These are phyloP conservation scores for Leucophenga varia DNA, from an alignment of 1,140 invertebrate genomes.

Conservation along the genomic window DNA sequence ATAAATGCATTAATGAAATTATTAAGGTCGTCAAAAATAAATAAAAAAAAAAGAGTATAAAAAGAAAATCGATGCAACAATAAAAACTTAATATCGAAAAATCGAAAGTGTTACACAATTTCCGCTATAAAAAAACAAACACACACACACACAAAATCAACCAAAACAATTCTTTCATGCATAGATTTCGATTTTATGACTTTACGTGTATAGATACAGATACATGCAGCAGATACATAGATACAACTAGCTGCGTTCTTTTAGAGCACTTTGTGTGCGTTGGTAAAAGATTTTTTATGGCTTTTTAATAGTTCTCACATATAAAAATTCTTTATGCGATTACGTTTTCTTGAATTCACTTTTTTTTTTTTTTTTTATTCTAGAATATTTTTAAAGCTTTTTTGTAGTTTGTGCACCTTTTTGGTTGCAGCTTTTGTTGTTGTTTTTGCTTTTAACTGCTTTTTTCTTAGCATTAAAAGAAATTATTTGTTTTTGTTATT, in stretches of 20 bases:
- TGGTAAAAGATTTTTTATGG: conserved; percentile 37
- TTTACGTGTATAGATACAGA: conserved; percentile 28
- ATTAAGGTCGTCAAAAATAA: conserved; percentile 31
- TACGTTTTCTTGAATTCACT: background rate
- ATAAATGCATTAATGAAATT: conserved; percentile 48
- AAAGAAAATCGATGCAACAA: too few species aligned
- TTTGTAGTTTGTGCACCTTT: conserved; percentile 13
- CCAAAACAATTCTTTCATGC: too few species aligned
- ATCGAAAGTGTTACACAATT: conserved; percentile 1
- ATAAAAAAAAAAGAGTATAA: too few species aligned
- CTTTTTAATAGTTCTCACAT: conserved; percentile 57
- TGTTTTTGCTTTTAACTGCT: conserved; percentile 11
- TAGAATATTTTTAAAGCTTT: conserved; percentile 50
- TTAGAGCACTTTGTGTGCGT: too few species aligned
- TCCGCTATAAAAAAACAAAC: background rate
- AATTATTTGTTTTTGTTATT: conserved; percentile 32
- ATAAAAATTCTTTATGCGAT: conserved; percentile 4
- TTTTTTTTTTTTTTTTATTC: too few species aligned
- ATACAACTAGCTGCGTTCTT: too few species aligned
- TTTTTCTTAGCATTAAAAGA: conserved; percentile 23
- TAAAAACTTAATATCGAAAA: too few species aligned
- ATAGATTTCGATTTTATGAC: conserved; percentile 10
- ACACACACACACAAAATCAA: too few species aligned
- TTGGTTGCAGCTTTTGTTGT: conserved; percentile 10
- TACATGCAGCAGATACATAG: conserved; percentile 23